These are phyloP conservation scores for Acrobasis consociella DNA, from an alignment of 2,888 invertebrate species.

Conservation along the genomic window DNA sequence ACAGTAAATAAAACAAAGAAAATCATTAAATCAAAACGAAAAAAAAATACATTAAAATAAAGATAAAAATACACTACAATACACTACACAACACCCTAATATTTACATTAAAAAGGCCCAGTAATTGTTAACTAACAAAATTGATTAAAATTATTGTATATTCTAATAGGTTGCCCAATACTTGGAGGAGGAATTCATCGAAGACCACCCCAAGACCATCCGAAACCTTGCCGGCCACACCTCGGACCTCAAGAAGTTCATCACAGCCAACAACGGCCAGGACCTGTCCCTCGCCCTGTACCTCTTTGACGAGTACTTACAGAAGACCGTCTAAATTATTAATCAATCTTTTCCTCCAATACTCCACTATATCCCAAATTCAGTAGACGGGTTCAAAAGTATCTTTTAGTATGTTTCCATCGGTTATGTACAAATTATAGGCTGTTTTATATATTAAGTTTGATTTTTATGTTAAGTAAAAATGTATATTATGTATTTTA, in stretches of 20 bases:
- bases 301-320: constrained; percentile 88
- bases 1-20: too few species aligned
- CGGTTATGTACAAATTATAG: constrained; percentile 45
- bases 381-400: constrained; percentile 33
- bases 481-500: constrained; percentile 36
- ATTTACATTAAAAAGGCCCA: too few species aligned
- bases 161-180: constrained; percentile 84
- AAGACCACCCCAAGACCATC: constrained; percentile 85
- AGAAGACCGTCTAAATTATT: constrained; percentile 60
- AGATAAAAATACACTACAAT: too few species aligned
- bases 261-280: constrained; percentile 72
- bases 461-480: constrained; percentile 31
- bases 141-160: constrained; percentile 34
- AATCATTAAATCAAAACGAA: too few species aligned
- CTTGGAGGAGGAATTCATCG: constrained; percentile 89
- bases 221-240: constrained; percentile 88
- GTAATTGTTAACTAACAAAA: too few species aligned
- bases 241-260: constrained; percentile 86
- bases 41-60: too few species aligned
- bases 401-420: constrained; percentile 3
- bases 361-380: constrained; percentile 40
- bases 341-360: constrained; percentile 18
- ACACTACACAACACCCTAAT: too few species aligned
- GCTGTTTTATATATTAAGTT: constrained; percentile 41
- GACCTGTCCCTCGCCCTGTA: constrained; percentile 86